A percentile compares a stretch with the other conserved stretches of the same genome.
phyloP scores from a whole-genome alignment of 2,888 invertebrate genomes.

The Hymenopus coronatus region DNA sequence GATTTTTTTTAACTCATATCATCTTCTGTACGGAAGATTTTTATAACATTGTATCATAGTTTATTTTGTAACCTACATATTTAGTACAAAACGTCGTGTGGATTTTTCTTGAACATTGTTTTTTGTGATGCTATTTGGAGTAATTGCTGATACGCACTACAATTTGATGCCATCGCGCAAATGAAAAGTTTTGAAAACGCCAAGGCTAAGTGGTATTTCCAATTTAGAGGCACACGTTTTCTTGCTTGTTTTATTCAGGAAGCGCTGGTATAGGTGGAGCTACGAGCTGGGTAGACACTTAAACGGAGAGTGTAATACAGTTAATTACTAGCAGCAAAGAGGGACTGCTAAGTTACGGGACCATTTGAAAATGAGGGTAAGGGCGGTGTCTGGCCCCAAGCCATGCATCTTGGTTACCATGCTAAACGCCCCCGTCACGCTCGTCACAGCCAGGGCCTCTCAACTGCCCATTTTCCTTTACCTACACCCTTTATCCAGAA shows the following conservation, averaged over 20 bases:
- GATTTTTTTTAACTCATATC: no score
- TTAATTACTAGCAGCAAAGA: constrained; percentile 4
- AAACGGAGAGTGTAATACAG: not conserved
- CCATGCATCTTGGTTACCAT: constrained; percentile 14
- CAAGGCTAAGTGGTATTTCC: not conserved
- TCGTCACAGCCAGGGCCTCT: not conserved
- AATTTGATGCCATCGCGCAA: not conserved
- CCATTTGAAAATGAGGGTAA: constrained; percentile 6
- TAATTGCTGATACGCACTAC: not conserved
- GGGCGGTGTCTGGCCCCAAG: not conserved
- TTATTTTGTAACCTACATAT: not conserved
- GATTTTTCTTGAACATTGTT: no score
- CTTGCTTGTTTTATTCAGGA: not conserved
- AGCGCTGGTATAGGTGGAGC: not conserved
- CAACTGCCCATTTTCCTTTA: not conserved
- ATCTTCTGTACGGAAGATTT: no score
- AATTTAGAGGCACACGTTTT: not conserved
- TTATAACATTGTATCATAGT: no score
- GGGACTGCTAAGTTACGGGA: constrained; percentile 10
- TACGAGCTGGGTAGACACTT: not conserved
- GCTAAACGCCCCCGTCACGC: not conserved
- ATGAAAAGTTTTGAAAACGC: not conserved
- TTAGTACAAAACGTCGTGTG: not conserved
- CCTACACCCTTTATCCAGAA: not conserved
- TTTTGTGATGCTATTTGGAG: not conserved